Percentiles rank a stretch among this genome's conserved stretches.
These are phyloP conservation scores for Desoria tigrina DNA, from an alignment of 2,888 invertebrate genomes.

Conservation along the genomic window DNA sequence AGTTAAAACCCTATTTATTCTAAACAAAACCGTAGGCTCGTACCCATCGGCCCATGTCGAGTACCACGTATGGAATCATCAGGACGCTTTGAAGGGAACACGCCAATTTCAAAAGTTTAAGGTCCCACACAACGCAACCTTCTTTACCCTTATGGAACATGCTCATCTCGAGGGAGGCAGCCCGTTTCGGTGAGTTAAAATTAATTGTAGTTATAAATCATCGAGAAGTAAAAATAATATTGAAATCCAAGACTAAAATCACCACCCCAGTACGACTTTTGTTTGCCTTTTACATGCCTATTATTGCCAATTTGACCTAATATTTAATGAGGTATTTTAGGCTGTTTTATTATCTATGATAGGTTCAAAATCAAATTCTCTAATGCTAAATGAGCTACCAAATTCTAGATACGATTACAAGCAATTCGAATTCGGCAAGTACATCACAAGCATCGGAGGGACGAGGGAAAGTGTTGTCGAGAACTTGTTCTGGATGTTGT, in stretches of 20 bases:
- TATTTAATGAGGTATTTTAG: too few species aligned
- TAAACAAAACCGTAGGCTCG: not conserved
- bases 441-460: constrained; percentile 22
- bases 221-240: too few species aligned
- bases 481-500: constrained; percentile 9
- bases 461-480: not conserved
- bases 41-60: constrained; percentile 17
- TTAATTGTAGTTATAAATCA: too few species aligned
- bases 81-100: not conserved
- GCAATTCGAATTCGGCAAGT: constrained; percentile 12
- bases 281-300: too few species aligned
- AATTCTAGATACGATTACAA: not conserved
- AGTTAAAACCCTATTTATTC: not conserved
- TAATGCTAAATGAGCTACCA: too few species aligned
- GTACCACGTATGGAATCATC: constrained; percentile 15
- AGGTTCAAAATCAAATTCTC: too few species aligned
- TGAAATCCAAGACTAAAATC: too few species aligned
- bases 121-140: constrained; percentile 14
- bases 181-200: too few species aligned
- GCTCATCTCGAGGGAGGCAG: not conserved
- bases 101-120: not conserved
- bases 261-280: too few species aligned
- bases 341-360: too few species aligned
- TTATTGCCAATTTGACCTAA: too few species aligned
- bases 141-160: constrained; percentile 24